phyloP scores from a whole-genome alignment of 2,113 vertebrate species.

The Gymnorhina tibicen region DNA sequence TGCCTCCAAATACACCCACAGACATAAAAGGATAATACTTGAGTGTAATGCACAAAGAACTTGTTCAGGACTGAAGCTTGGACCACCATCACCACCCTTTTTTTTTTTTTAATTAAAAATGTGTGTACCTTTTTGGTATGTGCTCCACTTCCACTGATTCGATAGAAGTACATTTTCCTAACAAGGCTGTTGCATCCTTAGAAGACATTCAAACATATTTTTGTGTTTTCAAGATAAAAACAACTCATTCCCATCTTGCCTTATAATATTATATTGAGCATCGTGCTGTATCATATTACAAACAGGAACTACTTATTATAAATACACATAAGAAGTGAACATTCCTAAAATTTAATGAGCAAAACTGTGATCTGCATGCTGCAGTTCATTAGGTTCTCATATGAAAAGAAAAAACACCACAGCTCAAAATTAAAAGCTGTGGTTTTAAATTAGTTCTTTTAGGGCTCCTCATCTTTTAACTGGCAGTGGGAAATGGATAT shows the following conservation, averaged over 20 bases:
- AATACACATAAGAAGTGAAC: not conserved
- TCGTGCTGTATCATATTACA: not conserved
- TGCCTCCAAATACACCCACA: not conserved
- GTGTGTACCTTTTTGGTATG: fast-evolving
- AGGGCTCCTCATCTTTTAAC: not conserved
- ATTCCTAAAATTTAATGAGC: not conserved
- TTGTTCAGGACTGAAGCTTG: not conserved
- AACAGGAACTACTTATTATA: not conserved
- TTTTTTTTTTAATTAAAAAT: not conserved
- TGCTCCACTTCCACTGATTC: not conserved
- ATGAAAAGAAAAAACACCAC: not conserved
- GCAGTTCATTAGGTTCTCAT: not conserved
- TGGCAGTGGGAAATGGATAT: not conserved
- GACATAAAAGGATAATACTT: not conserved
- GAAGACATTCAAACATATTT: not conserved
- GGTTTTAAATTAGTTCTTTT: not conserved
- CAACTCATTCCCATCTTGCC: not conserved
- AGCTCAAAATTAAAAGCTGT: not conserved
- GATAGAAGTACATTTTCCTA: not conserved
- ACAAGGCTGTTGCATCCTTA: not conserved
- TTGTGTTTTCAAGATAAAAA: not conserved
- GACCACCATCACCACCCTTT: fast-evolving
- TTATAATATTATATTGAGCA: not conserved
- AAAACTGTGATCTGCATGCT: not conserved
- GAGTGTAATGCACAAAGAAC: not conserved